Base-by-base conservation (phyloP, 2,888 invertebrate genomes). In the Pterostichus madidus region DNA sequence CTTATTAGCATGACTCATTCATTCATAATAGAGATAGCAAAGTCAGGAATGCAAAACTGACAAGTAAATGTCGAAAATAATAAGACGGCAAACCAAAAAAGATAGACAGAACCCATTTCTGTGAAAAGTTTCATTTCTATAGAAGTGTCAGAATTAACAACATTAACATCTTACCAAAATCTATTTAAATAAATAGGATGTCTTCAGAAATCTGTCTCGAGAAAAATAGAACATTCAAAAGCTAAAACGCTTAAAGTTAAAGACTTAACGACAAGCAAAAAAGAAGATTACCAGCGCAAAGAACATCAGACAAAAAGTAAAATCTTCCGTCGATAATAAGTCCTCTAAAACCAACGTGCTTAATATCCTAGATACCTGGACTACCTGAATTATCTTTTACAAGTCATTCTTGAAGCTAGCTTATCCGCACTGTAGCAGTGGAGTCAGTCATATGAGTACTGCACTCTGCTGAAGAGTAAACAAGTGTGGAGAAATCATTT, bases 371-470 rank as follows among this genome's bases (percentile, higher is more conserved):
- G 78, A 78, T 79, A 79, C 79, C 80, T 80, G 32, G 52, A 80
- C 80, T 80, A 80, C 80, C 80, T 80, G 80, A 46, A 80, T 80
- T 80, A 80, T 80, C 80, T 80, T 80, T 35, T 79, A 79, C 79
- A 64, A 79, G 79, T 79, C 64, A 79, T 79, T 64, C 79, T 56
- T 61, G 53, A 68, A 52, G 71, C 53, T 32, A 17, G 71, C 53
- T 80, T 71, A 80, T 80, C 80, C 71, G n/a, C 52, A 32, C 46
- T 17, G 61, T 46, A 39, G 11, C 46, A 13, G 17, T 8, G n/a
- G 15, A 56, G 59, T 13, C 15, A 6, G 31, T 31, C 61, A 31
- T 49, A 31, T 8, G 44, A 64, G 46, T 5, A 64, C n/a, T 64
- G n/a, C 10, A 13, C 31, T 3, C 6, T 46, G 11, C 24, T 39